Evolutionary conservation across 2,113 vertebrate genomes (phyloP).

Genomic region (Epinephelus cyanopodus): DNA sequence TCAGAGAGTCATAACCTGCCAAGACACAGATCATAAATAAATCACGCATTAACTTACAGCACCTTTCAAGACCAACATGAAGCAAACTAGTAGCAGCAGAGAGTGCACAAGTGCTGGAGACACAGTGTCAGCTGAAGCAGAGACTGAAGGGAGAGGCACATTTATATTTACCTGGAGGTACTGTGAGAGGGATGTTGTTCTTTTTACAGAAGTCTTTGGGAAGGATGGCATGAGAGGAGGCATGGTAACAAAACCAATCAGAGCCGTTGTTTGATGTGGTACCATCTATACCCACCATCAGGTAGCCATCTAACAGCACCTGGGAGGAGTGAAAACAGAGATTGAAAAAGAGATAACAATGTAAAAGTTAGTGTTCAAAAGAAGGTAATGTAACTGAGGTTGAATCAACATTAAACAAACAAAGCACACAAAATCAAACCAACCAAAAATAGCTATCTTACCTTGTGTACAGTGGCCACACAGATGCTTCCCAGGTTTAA

Average conservation of each 20-base stretch:
- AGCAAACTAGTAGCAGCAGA: background rate
- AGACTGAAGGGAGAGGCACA: background rate
- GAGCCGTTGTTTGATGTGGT: slow-evolving; percentile 83
- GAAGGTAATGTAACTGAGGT: too few relatives aligned
- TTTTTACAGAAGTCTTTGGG: slow-evolving; percentile 91
- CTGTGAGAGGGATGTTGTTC: slow-evolving; percentile 89
- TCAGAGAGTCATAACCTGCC: slow-evolving; percentile 86
- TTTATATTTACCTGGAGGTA: slow-evolving; percentile 87
- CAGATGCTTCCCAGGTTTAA: slow-evolving; percentile 96
- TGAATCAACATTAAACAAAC: background rate
- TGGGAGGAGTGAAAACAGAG: slow-evolving; percentile 27
- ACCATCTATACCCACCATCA: slow-evolving; percentile 96
- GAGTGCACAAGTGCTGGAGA: background rate
- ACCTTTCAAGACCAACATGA: too few relatives aligned
- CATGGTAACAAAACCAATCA: slow-evolving; percentile 96
- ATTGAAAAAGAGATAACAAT: background rate
- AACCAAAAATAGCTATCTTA: slow-evolving; percentile 50
- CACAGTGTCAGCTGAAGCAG: background rate
- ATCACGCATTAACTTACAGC: background rate
- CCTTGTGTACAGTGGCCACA: slow-evolving; percentile 96
- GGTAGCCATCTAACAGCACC: slow-evolving; percentile 94
- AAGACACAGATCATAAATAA: background rate
- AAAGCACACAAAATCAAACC: background rate
- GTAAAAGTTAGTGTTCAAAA: background rate
- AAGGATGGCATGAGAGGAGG: slow-evolving; percentile 93